Evolutionary conservation across 1,140 invertebrate genomes (phyloP).

Genomic region (Procambarus virginalis): DNA sequence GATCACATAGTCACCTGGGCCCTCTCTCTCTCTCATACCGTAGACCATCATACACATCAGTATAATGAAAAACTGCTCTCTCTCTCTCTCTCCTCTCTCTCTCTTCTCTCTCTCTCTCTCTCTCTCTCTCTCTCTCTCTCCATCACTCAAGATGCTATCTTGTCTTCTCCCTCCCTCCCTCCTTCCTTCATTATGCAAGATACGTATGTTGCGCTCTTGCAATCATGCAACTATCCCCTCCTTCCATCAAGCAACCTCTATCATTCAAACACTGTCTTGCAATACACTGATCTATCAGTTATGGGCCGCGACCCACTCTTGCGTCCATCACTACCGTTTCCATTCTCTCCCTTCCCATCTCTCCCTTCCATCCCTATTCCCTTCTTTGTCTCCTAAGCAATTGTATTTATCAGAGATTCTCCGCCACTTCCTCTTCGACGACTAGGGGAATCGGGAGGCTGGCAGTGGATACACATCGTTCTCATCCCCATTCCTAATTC

Average conservation of each 20-base stretch:
- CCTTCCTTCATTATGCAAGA: background rate
- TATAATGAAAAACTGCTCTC: background rate
- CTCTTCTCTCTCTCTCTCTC: too few relatives aligned
- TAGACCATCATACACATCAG: too few relatives aligned
- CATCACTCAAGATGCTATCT: too few relatives aligned
- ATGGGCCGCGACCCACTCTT: background rate
- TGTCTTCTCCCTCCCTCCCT: background rate
- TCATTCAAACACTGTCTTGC: too few relatives aligned
- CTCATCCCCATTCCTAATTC: background rate
- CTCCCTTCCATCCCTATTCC: slow-evolving; percentile 4
- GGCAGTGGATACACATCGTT: too few relatives aligned
- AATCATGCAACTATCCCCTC: background rate
- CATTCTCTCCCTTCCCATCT: slow-evolving; percentile 4
- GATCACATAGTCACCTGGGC: too few relatives aligned
- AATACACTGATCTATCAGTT: too few relatives aligned
- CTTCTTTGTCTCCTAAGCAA: background rate
- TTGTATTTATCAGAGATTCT: background rate
- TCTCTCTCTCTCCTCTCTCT: slow-evolving; percentile 1
- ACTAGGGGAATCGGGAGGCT: too few relatives aligned
- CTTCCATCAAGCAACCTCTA: too few relatives aligned
- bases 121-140: too few relatives aligned
- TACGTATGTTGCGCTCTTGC: background rate
- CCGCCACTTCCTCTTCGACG: too few relatives aligned
- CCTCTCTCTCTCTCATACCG: background rate
- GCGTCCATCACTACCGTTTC: background rate